Evolutionary conservation across 1,140 invertebrate species (phyloP).

Genomic region (Calephelis nemesis): DNA sequence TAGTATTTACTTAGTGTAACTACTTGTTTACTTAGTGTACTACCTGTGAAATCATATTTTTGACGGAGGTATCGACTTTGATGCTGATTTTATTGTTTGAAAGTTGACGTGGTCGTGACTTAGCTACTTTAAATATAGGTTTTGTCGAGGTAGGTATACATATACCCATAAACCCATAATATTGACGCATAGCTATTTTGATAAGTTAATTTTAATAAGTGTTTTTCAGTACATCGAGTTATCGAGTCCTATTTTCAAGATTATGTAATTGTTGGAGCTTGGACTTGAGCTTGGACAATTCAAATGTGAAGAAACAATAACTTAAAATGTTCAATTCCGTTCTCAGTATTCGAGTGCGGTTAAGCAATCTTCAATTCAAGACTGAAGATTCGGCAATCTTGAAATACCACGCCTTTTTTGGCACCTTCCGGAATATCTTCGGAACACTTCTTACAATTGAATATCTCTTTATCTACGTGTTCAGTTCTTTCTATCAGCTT

Average conservation of each 20-base stretch:
- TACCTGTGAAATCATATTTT: too few relatives aligned
- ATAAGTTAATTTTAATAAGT: too few relatives aligned
- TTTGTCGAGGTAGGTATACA: too few relatives aligned
- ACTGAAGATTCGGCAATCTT: conserved; percentile 23
- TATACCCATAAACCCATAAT: too few relatives aligned
- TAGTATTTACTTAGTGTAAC: too few relatives aligned
- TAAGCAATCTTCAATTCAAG: conserved; percentile 12
- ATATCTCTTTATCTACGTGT: neutral
- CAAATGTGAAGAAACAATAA: neutral
- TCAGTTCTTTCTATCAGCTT: neutral
- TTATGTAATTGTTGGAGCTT: neutral
- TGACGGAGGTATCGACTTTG: too few relatives aligned
- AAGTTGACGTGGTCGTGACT: too few relatives aligned
- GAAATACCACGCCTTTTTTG: conserved; percentile 29
- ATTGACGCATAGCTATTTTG: too few relatives aligned
- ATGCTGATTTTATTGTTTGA: too few relatives aligned
- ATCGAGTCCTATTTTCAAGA: neutral
- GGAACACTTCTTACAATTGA: conserved; percentile 17
- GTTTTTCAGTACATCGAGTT: too few relatives aligned
- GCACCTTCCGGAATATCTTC: conserved; percentile 15
- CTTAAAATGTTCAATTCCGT: conserved; percentile 5
- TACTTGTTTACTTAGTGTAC: too few relatives aligned
- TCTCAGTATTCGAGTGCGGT: conserved; percentile 6
- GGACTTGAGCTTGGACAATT: neutral
- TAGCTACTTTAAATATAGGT: too few relatives aligned